Evolutionary conservation across 2,113 vertebrate genomes (phyloP).

Genomic region (Sigmodon hispidus): DNA sequence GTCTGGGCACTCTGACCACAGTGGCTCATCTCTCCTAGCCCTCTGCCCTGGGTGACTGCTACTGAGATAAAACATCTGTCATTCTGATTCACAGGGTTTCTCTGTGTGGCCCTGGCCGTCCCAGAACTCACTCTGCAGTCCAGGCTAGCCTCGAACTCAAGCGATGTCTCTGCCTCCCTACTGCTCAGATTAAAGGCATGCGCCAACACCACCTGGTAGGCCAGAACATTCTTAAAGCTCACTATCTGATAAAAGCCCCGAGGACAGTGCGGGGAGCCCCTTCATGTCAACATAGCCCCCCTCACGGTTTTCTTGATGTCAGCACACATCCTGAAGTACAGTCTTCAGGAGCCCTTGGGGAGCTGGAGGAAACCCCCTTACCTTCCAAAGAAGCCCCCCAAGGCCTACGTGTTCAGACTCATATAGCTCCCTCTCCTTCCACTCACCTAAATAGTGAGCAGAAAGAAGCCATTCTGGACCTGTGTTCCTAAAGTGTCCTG

Average conservation of each 20-base stretch:
- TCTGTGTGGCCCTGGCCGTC: no score
- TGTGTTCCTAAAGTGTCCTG: neutral
- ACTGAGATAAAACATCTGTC: neutral
- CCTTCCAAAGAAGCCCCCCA: neutral
- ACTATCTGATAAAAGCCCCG: neutral
- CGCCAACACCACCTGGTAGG: no score
- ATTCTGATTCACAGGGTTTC: neutral
- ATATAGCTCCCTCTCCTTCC: neutral
- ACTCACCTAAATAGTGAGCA: neutral
- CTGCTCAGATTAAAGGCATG: no score
- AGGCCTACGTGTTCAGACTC: neutral
- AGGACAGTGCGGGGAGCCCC: neutral
- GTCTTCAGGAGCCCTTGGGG: neutral
- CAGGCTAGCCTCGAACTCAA: no score
- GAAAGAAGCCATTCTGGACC: neutral
- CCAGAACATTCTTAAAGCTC: neutral
- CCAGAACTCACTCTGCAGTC: no score
- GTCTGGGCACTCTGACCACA: neutral
- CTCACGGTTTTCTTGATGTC: neutral
- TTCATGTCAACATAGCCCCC: neutral
- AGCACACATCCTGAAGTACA: neutral
- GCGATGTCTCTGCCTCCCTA: no score
- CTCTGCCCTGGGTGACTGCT: neutral
- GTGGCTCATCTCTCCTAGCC: neutral
- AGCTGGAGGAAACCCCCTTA: neutral